These are phyloP conservation scores for Phalacrocorax carbo DNA, from an alignment of 2,113 vertebrate species.

Conservation along the genomic window DNA sequence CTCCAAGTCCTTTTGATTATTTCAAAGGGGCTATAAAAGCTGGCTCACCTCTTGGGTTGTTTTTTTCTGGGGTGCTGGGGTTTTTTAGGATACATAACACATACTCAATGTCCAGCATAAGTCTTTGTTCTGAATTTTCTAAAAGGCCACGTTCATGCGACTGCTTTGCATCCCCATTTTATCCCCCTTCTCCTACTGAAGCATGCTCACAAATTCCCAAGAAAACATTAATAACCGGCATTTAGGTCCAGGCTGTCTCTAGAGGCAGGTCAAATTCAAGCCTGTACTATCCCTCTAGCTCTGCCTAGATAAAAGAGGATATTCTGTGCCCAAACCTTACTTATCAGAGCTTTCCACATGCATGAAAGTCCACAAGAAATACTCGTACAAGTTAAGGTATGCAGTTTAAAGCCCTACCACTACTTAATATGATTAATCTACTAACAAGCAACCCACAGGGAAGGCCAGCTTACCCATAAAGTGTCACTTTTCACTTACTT, in stretches of 20 bases:
- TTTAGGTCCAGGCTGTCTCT: background rate
- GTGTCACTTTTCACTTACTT: conserved; percentile 75
- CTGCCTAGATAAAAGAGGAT: background rate
- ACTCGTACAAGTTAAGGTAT: background rate
- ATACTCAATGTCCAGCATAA: background rate
- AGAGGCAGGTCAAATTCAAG: background rate
- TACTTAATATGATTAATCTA: background rate
- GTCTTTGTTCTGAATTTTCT: background rate
- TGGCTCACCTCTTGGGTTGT: background rate
- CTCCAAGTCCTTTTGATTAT: background rate
- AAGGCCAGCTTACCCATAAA: background rate
- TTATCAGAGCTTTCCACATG: background rate
- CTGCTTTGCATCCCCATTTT: background rate
- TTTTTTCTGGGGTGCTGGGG: background rate
- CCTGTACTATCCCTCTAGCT: background rate
- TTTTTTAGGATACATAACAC: background rate
- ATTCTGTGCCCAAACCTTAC: background rate
- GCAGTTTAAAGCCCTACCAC: background rate
- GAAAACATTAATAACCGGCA: background rate
- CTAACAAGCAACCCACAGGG: background rate
- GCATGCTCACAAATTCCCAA: background rate
- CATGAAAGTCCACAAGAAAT: background rate
- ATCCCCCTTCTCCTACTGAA: background rate
- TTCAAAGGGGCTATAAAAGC: conserved; percentile 17
- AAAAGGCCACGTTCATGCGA: background rate